phyloP scores from a whole-genome alignment of 2,797 vertebrate species.

The Phataginus tetradactyla region DNA sequence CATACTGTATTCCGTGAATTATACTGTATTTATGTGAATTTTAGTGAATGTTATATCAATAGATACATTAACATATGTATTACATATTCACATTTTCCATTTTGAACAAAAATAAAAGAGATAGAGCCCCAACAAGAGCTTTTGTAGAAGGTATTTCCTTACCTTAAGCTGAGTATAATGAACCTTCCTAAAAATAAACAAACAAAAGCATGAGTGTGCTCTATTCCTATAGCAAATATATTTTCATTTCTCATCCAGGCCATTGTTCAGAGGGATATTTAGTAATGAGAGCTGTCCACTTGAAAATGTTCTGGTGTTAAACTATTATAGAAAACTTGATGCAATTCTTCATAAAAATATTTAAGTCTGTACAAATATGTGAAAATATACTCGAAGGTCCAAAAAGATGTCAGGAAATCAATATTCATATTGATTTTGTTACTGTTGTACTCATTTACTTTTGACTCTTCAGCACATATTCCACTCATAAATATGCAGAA shows the following conservation, averaged over 20 bases:
- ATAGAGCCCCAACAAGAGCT: background rate
- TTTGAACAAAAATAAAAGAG: background rate
- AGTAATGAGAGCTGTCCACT: background rate
- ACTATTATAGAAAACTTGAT: background rate
- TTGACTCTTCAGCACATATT: background rate
- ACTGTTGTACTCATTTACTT: background rate
- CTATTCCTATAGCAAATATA: background rate
- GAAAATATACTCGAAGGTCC: background rate
- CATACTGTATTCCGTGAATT: background rate
- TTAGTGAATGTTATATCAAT: background rate
- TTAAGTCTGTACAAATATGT: slow-evolving; percentile 35
- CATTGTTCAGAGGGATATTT: background rate
- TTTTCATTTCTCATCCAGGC: background rate
- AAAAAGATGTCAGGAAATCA: slow-evolving; percentile 19
- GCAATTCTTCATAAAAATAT: slow-evolving; percentile 11
- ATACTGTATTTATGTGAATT: background rate
- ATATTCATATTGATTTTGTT: slow-evolving; percentile 43
- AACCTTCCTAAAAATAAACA: background rate
- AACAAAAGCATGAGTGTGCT: background rate
- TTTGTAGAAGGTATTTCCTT: background rate
- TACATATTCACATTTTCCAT: background rate
- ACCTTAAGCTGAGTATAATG: background rate
- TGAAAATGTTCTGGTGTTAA: background rate
- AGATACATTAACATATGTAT: background rate
- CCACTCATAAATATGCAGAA: slow-evolving; percentile 36